Evolutionary conservation across 2,888 invertebrate species (phyloP).

Genomic region (Prosapia bicincta): DNA sequence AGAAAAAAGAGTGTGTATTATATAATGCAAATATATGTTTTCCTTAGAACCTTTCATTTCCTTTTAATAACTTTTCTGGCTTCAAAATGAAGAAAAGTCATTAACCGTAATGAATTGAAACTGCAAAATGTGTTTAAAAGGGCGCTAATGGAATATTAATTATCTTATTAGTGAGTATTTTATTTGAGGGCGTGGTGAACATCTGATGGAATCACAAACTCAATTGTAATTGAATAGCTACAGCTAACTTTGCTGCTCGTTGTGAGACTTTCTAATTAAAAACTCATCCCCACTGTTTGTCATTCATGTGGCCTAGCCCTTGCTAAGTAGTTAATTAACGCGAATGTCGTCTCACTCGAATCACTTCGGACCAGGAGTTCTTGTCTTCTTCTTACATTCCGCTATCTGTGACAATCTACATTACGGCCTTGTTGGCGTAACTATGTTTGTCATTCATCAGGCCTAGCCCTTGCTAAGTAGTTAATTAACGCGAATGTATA

Average conservation of each 20-base stretch:
- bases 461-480: not conserved
- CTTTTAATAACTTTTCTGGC: not conserved
- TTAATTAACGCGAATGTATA: not conserved
- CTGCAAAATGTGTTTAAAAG: slow-evolving; percentile 24
- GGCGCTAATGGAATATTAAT: slow-evolving; percentile 26
- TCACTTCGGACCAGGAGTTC: not conserved
- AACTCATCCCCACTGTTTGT: slow-evolving; percentile 13
- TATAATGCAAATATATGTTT: not conserved
- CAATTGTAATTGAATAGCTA: slow-evolving; percentile 26
- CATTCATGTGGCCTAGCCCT: not conserved
- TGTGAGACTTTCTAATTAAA: slow-evolving; percentile 15
- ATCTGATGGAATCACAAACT: slow-evolving; percentile 26
- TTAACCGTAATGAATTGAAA: slow-evolving; percentile 12
- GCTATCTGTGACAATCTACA: not conserved
- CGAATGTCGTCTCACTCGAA: not conserved
- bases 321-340: not conserved
- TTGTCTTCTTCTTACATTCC: not conserved
- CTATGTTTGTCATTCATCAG: not conserved
- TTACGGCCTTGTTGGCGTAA: too few species aligned
- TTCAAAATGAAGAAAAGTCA: slow-evolving; percentile 8
- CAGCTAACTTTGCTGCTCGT: not conserved
- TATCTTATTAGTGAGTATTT: slow-evolving; percentile 23
- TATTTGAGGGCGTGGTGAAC: slow-evolving; percentile 25
- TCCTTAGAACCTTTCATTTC: not conserved
- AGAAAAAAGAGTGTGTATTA: too few species aligned